Conservation (phyloP, 2,797 vertebrate species). For the Thamnophis elegans region DNA sequence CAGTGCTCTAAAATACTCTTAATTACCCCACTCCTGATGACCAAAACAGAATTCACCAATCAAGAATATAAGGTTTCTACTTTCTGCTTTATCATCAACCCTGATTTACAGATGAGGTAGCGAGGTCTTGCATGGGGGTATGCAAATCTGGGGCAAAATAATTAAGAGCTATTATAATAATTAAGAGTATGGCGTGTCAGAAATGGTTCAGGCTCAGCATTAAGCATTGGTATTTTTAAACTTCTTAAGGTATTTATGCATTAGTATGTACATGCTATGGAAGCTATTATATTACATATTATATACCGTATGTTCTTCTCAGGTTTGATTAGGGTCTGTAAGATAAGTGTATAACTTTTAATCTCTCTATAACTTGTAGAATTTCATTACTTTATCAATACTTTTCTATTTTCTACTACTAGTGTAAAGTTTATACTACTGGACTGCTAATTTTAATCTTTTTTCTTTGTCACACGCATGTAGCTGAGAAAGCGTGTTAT, state of each 20-base stretch:
- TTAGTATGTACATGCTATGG: neutral
- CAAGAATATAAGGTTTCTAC: neutral
- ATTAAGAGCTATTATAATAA: neutral
- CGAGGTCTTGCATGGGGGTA: neutral
- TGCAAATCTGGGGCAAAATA: neutral
- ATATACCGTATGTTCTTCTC: neutral
- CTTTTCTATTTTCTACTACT: neutral
- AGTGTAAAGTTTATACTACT: neutral
- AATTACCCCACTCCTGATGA: neutral
- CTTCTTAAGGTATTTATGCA: neutral
- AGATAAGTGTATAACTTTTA: neutral
- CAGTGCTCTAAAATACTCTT: neutral
- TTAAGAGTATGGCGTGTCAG: neutral
- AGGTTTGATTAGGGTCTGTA: neutral
- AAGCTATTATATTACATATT: neutral
- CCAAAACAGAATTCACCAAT: neutral
- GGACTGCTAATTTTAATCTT: neutral
- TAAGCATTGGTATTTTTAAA: neutral
- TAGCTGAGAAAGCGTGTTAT: neutral
- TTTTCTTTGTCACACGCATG: neutral
- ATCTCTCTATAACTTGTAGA: too few species aligned
- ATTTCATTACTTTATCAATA: neutral
- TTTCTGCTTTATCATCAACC: neutral
- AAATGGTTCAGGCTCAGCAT: neutral
- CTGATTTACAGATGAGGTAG: neutral